A percentile compares a stretch with the other conserved stretches of the same genome.
These are phyloP conservation scores for Epizoanthus illoricatus DNA, from an alignment of 92 coral and sea anemone species.

Conservation along the genomic window DNA sequence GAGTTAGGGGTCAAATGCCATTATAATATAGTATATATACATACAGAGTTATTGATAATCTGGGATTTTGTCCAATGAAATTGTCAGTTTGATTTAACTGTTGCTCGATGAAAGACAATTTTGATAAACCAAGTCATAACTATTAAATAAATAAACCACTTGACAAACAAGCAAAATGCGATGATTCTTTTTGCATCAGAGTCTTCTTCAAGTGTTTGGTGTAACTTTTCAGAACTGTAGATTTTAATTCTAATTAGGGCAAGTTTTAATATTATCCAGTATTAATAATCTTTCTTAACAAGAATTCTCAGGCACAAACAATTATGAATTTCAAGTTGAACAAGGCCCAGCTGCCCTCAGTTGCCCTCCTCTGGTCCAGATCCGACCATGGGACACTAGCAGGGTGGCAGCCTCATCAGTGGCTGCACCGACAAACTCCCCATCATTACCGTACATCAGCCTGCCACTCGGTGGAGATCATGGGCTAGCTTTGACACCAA, in stretches of 20 bases:
- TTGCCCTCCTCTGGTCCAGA: conserved; percentile 52
- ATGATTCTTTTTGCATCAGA: neutral
- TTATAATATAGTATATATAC: too few species aligned
- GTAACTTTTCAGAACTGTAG: neutral
- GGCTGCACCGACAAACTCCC: conserved; percentile 29
- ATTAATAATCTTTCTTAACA: conserved; percentile 44
- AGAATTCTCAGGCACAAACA: conserved; percentile 59
- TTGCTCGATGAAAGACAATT: too few species aligned
- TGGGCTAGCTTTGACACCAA: conserved; percentile 51
- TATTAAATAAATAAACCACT: too few species aligned
- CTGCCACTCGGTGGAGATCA: conserved; percentile 36
- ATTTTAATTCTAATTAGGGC: neutral
- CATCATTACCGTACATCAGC: conserved; percentile 77
- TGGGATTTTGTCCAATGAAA: too few species aligned
- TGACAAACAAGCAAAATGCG: neutral
- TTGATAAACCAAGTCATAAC: too few species aligned
- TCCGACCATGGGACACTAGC: conserved; percentile 57
- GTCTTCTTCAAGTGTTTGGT: neutral
- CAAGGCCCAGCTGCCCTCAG: conserved; percentile 47
- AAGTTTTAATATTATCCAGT: neutral
- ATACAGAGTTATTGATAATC: too few species aligned
- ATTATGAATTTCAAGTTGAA: conserved; percentile 76
- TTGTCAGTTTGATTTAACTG: too few species aligned
- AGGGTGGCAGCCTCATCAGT: conserved; percentile 42
- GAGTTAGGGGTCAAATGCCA: too few species aligned